Evolutionary conservation across 23 tunicate genomes (phyloP), one percentile per base, ranked within the genome.

Genomic region (Corella eumyota): DNA sequence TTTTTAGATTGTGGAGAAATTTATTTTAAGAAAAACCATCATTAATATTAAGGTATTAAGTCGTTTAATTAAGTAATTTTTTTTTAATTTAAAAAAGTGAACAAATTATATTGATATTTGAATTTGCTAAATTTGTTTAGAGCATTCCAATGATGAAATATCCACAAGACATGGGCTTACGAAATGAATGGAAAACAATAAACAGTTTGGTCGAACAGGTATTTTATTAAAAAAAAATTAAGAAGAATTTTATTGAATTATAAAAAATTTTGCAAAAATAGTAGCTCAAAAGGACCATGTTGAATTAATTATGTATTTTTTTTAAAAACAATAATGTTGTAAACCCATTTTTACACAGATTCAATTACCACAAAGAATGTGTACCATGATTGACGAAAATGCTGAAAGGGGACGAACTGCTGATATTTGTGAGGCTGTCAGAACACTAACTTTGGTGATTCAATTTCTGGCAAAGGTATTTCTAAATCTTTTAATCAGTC

Each of bases 391-490:
- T 21, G 83, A 84, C 34, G 60, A 45, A 25, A 20, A 32, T 25
- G 64, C 65, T 52, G 63, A 45, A 0, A 48, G 50, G 23, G 65
- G 67, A 13, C n/a, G 61, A 6, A 66, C 81, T 5, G 73, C 94
- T 24, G 72, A 84, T 35, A 36, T 84, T 19, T 84, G 94, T 58
- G 94, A 84, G 56, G 94, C 69, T 36, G 94, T 84, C 4, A 54
- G 94, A 64, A 68, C 83, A 13, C 35, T 84, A 30, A 69, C 83
- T 0, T 38, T 69, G 9, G 76, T 71, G 15, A 84, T 84, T 25
- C 72, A 57, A 0, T 69, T 73, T 36, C 59, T 84, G 22, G 72
- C 94, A 34, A 84, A 84, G 69, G 91, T 81, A 36, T 23, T 55
- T 62, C 7, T 29, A 40, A 40, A 40, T 40, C 15, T n/a, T n/a